Evolutionary conservation across 2,113 vertebrate species (phyloP), one percentile per base, ranked within the genome.

Genomic region (Burhinus oedicnemus): DNA sequence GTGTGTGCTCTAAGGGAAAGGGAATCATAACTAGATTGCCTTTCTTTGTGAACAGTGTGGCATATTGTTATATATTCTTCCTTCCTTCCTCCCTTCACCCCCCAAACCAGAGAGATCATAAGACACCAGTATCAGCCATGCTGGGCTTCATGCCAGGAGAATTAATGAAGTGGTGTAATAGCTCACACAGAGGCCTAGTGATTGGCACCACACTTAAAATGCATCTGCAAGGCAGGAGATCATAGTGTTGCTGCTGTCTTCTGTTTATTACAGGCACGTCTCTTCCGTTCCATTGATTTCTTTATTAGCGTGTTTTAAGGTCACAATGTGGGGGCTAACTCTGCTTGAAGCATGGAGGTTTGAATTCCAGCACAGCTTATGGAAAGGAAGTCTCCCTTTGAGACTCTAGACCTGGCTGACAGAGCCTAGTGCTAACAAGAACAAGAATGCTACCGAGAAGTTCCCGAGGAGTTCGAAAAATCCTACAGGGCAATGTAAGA

Each of bases 151-250:
- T 90, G 97, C 97, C 97, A 97, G 89, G 95, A 97, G 95, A 97
- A 97, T 95, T 98, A 98, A 98, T 97, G 96, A 97, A 96, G 97
- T 97, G 97, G 94, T 96, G 95, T 97, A 96, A 98, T 96, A 97
- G 96, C 96, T 97, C 94, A 97, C 96, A 97, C 3, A n/a, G 97
- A 96, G 72, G 81, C 72, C 91, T 88, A 88, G 91, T 95, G 95
- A 97, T 91, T 96, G 97, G 92, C 95, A 95, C 69, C 76, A 77
- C 80, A 36, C 90, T 96, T 94, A 93, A 95, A 97, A 96, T 90
- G 90, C 92, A 95, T 97, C 96, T 96, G 97, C 97, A 96, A 98
- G 82, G 94, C 86, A 96, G 97, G 96, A 94, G 95, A 95, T 96
- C 90, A 61, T 25, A 96, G 90, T 4, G 0, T 76, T 86, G 93